Percentiles rank a stretch among this genome's conserved stretches.
Conservation (phyloP, 2,113 vertebrate genomes). For the Nyctereutes procyonoides region DNA sequence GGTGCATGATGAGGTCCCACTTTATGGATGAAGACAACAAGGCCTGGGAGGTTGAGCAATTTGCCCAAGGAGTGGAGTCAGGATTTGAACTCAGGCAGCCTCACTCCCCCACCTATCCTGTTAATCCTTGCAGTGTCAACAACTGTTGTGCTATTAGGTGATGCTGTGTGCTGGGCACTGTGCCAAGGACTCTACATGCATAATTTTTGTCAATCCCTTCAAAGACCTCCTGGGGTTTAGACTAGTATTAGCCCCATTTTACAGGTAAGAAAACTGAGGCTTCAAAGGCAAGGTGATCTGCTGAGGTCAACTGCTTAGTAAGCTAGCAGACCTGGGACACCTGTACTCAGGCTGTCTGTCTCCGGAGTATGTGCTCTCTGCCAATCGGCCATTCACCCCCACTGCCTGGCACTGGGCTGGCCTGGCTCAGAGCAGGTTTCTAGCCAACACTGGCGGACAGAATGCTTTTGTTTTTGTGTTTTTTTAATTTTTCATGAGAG, state of each 20-base stretch:
- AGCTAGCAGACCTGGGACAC: background rate
- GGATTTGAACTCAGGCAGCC: background rate
- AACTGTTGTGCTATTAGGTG: no score
- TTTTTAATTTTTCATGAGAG: no score
- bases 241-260: background rate
- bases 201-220: background rate
- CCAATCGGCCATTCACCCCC: background rate
- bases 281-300: background rate
- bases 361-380: accelerated
- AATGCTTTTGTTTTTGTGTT: background rate
- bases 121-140: background rate
- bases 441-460: background rate
- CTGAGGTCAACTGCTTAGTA: background rate
- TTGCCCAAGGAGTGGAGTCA: background rate
- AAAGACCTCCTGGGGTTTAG: background rate
- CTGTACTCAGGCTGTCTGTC: background rate
- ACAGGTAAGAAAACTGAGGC: background rate
- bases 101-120: background rate
- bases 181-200: background rate
- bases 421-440: background rate
- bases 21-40: background rate
- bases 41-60: background rate
- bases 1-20: accelerated
- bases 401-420: background rate
- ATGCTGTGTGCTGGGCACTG: background rate